These are phyloP conservation scores for Theonella swinhoei DNA, from an alignment of 37 sponge, comb jelly and placozoan species.

Conservation along the genomic window DNA sequence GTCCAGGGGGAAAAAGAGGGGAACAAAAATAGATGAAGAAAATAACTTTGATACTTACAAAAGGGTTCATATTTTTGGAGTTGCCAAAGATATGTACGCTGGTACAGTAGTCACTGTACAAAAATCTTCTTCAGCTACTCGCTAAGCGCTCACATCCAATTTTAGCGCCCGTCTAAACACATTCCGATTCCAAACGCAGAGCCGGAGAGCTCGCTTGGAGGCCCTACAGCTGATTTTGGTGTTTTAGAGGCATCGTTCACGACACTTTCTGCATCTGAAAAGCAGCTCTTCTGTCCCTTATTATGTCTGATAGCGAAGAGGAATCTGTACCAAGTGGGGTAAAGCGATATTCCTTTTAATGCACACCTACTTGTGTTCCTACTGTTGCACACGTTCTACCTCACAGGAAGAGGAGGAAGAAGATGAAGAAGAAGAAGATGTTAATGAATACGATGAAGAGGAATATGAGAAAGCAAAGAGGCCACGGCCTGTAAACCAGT, in stretches of 20 bases:
- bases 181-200: too few relatives aligned
- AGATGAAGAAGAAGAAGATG: conserved; percentile 63
- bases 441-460: conserved; percentile 45
- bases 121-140: too few relatives aligned
- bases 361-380: background rate
- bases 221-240: too few relatives aligned
- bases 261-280: too few relatives aligned
- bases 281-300: background rate
- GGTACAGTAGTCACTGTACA: too few relatives aligned
- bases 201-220: too few relatives aligned
- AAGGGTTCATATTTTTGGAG: background rate
- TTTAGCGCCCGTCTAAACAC: too few relatives aligned
- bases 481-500: conserved; percentile 68
- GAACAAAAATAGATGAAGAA: background rate
- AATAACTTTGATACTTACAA: background rate
- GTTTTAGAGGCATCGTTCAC: too few relatives aligned
- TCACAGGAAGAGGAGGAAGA: conserved; percentile 37
- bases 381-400: background rate
- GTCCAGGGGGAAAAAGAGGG: background rate
- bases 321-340: background rate
- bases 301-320: background rate
- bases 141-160: too few relatives aligned
- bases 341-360: background rate
- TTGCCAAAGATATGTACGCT: too few relatives aligned
- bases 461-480: conserved; percentile 43